phyloP scores from a whole-genome alignment of 92 coral and sea anemone species.

The Paragorgia papillata region DNA sequence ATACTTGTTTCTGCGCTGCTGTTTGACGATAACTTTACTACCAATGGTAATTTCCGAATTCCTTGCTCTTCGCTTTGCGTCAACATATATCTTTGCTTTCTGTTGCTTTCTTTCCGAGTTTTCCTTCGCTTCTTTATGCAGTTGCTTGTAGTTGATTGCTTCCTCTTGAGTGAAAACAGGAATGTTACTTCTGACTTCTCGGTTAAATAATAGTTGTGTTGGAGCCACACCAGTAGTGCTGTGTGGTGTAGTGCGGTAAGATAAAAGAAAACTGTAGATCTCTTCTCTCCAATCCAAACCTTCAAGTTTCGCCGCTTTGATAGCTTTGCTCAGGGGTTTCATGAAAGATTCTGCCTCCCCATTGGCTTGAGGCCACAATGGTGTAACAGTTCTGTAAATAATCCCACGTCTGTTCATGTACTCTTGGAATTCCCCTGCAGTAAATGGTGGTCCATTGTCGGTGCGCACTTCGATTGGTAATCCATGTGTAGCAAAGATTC shows the following conservation, averaged over 20 bases:
- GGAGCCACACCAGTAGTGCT: conserved; percentile 41
- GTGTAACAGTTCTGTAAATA: conserved; percentile 23
- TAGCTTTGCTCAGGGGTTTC: conserved; percentile 48
- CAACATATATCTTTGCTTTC: conserved; percentile 25
- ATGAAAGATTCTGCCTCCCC: conserved; percentile 51
- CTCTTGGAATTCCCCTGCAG: not conserved
- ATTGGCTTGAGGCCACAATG: conserved; percentile 52
- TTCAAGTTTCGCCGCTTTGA: conserved; percentile 33
- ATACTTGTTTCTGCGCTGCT: conserved; percentile 34
- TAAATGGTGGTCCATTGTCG: conserved; percentile 48
- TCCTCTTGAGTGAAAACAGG: too few species aligned
- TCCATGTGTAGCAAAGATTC: conserved; percentile 47
- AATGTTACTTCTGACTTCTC: too few species aligned
- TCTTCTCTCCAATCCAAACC: conserved; percentile 31
- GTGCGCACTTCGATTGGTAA: conserved; percentile 24
- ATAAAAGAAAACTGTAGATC: conserved; percentile 10
- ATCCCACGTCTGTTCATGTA: conserved; percentile 16
- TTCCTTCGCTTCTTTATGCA: conserved; percentile 23
- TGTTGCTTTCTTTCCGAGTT: conserved; percentile 10
- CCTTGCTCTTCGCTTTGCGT: conserved; percentile 30
- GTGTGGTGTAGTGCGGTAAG: conserved; percentile 41
- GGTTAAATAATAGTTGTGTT: conserved; percentile 34
- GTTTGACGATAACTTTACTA: conserved; percentile 33
- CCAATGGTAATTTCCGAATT: conserved; percentile 33
- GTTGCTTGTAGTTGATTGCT: conserved; percentile 10